Evolutionary conservation across 2,113 vertebrate species (phyloP).

Genomic region (Zosterops japonicus): DNA sequence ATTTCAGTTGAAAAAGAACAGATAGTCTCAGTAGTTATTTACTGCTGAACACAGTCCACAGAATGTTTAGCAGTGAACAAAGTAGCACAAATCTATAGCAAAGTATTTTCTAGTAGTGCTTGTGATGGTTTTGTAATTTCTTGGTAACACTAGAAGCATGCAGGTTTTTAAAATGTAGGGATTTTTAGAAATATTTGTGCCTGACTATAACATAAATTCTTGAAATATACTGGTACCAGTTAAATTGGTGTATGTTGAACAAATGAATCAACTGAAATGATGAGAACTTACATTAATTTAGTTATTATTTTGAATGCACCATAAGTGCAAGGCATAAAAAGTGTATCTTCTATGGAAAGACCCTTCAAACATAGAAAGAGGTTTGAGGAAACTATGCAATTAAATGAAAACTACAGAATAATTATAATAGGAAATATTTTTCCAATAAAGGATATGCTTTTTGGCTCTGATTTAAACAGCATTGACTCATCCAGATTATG

Average conservation of each 20-base stretch:
- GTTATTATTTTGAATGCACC: background rate
- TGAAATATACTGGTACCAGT: background rate
- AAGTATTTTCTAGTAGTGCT: background rate
- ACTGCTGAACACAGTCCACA: background rate
- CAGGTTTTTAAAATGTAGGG: background rate
- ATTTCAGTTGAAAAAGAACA: background rate
- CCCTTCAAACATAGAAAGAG: background rate
- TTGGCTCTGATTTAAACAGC: background rate
- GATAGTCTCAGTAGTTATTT: background rate
- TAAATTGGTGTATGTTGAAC: background rate
- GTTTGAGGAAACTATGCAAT: background rate
- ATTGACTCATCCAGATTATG: background rate
- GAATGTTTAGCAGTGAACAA: background rate
- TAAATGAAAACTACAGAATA: background rate
- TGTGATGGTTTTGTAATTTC: background rate
- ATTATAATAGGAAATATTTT: background rate
- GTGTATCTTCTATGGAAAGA: background rate
- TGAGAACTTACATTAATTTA: background rate
- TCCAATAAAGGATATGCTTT: background rate
- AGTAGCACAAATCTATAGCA: background rate
- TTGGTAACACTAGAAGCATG: background rate
- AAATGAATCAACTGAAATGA: background rate
- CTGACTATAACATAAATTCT: background rate
- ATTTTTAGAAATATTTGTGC: background rate
- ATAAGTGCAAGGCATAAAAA: background rate